phyloP scores from a whole-genome alignment of 1,140 invertebrate genomes.

The Trissolcus basalis region DNA sequence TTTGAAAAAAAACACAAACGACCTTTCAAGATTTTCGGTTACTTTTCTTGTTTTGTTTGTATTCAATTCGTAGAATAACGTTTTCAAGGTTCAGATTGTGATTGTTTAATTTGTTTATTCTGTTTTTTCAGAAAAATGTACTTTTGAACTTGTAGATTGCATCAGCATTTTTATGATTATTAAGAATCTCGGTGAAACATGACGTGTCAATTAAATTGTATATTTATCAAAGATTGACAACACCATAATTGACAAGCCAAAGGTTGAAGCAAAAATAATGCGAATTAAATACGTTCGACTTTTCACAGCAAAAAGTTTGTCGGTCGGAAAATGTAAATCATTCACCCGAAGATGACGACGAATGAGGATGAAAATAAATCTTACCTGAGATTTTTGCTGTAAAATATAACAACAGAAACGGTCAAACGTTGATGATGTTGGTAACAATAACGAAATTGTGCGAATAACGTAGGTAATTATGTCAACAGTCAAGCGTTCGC shows the following conservation, averaged over 20 bases:
- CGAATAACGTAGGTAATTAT: slow-evolving; percentile 63
- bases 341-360: too few species aligned
- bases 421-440: slow-evolving; percentile 12
- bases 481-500: slow-evolving; percentile 50
- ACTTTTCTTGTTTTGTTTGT: background rate
- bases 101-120: background rate
- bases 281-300: too few species aligned
- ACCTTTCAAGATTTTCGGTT: too few species aligned
- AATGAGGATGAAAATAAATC: too few species aligned
- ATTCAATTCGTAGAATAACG: background rate
- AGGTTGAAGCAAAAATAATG: too few species aligned
- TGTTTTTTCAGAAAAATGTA: slow-evolving; percentile 4
- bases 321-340: too few species aligned
- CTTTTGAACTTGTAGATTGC: slow-evolving; percentile 4
- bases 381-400: too few species aligned
- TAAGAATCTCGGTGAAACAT: background rate
- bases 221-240: background rate
- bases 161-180: slow-evolving; percentile 5
- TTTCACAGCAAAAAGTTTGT: too few species aligned
- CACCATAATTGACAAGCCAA: background rate
- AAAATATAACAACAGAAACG: too few species aligned
- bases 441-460: slow-evolving; percentile 56
- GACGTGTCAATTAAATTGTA: background rate
- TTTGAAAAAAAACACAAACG: background rate
- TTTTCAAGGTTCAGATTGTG: too few species aligned